phyloP scores from a whole-genome alignment of 2,797 vertebrate species.

The Hippopotamyrus pictus region DNA sequence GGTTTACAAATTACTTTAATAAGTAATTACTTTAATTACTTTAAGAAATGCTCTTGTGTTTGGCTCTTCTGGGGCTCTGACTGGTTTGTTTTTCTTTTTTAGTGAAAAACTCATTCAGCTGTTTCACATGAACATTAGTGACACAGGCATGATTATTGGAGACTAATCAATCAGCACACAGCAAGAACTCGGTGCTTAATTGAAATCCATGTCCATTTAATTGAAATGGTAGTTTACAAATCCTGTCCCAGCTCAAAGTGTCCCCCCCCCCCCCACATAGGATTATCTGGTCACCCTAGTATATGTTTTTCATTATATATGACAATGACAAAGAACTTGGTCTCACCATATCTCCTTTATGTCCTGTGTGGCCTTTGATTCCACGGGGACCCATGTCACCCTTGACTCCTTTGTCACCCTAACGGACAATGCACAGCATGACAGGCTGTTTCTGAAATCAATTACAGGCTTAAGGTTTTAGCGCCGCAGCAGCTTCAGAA shows the following conservation, averaged over 20 bases:
- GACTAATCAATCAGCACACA: not conserved
- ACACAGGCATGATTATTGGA: not conserved
- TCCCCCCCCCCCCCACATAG: not conserved
- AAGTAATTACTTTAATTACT: too few relatives aligned
- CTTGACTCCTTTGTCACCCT: conserved; percentile 66
- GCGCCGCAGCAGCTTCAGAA: not conserved
- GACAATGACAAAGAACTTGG: not conserved
- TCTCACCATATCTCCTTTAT: conserved; percentile 65
- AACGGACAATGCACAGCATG: conserved; percentile 17
- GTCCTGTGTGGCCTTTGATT: conserved; percentile 66
- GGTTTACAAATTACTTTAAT: not conserved
- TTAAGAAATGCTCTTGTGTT: not conserved
- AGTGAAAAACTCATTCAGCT: not conserved
- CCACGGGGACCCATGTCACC: conserved; percentile 57
- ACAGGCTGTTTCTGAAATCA: not conserved
- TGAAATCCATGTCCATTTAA: not conserved
- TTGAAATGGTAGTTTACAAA: not conserved
- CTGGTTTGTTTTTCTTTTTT: not conserved
- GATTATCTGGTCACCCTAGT: not conserved
- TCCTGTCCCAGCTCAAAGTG: not conserved
- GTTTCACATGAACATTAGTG: not conserved
- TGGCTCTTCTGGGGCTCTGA: not conserved
- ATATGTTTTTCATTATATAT: not conserved
- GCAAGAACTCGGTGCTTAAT: not conserved
- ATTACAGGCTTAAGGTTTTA: not conserved